Evolutionary conservation across 2,797 vertebrate species (phyloP).

Genomic region (Craterocephalus amniculus): DNA sequence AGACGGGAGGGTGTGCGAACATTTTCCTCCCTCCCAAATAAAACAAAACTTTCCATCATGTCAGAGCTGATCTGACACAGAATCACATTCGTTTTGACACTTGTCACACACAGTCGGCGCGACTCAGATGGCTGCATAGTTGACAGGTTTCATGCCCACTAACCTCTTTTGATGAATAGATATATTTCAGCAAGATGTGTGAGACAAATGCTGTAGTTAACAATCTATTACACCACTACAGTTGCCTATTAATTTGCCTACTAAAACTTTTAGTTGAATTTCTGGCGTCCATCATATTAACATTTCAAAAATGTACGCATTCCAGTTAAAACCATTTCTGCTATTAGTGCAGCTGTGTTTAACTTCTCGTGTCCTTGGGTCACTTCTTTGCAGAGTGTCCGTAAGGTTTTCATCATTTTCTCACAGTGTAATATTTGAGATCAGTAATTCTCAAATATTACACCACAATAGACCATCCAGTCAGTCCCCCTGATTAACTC

Average conservation of each 20-base stretch:
- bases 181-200: not conserved
- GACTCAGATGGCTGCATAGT: conserved; percentile 48
- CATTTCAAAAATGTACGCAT: conserved; percentile 27
- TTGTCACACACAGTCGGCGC: conserved; percentile 58
- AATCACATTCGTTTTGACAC: conserved; percentile 58
- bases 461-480: conserved; percentile 59
- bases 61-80: conserved; percentile 54
- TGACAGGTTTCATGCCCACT: conserved; percentile 42
- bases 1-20: not conserved
- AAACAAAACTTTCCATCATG: conserved; percentile 56
- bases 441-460: conserved; percentile 68
- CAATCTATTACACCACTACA: not conserved
- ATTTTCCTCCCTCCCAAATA: conserved; percentile 3
- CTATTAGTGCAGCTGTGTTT: conserved; percentile 22
- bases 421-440: conserved; percentile 40
- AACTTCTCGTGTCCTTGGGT: conserved; percentile 47
- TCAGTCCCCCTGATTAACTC: conserved; percentile 67
- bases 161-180: not conserved
- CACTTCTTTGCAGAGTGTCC: conserved; percentile 27
- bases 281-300: conserved; percentile 17
- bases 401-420: conserved; percentile 46
- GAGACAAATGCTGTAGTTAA: not conserved
- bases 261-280: not conserved
- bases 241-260: no score
- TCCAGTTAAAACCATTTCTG: conserved; percentile 8